A percentile compares a stretch with the other conserved stretches of the same genome.
These are phyloP conservation scores for Danaus plexippus DNA, from an alignment of 1,140 invertebrate species.

Conservation along the genomic window DNA sequence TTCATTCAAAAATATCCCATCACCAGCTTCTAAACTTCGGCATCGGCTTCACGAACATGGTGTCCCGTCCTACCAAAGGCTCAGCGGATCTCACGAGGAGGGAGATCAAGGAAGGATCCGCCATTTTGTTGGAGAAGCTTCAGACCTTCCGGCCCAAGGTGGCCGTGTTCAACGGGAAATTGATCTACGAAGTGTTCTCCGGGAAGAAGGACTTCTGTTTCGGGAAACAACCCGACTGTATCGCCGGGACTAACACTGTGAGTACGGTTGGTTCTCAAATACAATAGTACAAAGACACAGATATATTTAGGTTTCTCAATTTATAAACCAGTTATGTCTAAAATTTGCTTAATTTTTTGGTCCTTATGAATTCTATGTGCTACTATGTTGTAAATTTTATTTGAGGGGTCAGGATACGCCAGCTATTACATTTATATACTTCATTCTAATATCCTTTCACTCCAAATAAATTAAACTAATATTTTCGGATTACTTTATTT, in stretches of 20 bases:
- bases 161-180: conserved; percentile 98
- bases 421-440: no score
- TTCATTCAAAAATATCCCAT: no score
- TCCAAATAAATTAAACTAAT: no score
- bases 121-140: conserved; percentile 92
- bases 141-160: conserved; percentile 95
- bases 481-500: no score
- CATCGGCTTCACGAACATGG: conserved; percentile 99
- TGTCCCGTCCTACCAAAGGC: conserved; percentile 93
- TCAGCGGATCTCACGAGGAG: conserved; percentile 95
- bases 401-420: no score
- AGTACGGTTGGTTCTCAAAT: conserved; percentile 50
- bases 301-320: no score
- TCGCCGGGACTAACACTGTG: conserved; percentile 95
- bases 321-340: no score
- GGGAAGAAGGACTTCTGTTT: conserved; percentile 98
- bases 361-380: no score
- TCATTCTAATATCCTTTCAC: no score
- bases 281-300: no score
- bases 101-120: conserved; percentile 97
- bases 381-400: no score
- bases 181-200: conserved; percentile 97
- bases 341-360: no score
- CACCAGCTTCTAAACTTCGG: conserved; percentile 86
- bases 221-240: conserved; percentile 92